Conservation (phyloP, 2,113 vertebrate species). For the Paramormyrops kingsleyae region DNA sequence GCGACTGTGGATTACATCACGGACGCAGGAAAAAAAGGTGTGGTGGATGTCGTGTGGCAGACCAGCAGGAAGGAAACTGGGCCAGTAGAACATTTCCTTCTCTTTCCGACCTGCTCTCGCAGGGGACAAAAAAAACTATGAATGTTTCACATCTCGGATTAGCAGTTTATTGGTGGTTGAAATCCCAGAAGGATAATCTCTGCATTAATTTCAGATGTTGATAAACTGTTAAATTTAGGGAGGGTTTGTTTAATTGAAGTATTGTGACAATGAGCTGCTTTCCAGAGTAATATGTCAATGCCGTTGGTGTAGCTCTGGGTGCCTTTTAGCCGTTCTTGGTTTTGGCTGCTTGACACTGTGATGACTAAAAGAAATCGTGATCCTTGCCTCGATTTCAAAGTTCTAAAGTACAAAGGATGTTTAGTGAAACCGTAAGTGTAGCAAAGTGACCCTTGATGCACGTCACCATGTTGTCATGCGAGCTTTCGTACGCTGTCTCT, state of each 20-base stretch:
- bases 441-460: neutral
- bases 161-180: neutral
- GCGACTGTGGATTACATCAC: constrained; percentile 67
- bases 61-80: neutral
- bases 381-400: neutral
- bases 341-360: neutral
- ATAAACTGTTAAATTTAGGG: neutral
- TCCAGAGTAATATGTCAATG: neutral
- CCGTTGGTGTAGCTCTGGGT: neutral
- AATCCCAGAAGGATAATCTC: neutral
- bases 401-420: neutral
- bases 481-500: neutral
- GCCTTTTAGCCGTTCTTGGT: neutral
- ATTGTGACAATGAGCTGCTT: neutral
- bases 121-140: neutral
- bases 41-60: neutral
- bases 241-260: neutral
- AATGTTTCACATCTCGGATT: neutral
- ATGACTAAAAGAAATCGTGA: neutral
- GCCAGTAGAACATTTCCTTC: neutral
- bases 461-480: neutral
- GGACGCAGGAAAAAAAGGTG: constrained; percentile 85
- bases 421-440: neutral
- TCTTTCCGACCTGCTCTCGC: neutral
- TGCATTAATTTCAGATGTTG: neutral